Conservation (phyloP, 2,113 vertebrate genomes). For the Trichechus manatus region DNA sequence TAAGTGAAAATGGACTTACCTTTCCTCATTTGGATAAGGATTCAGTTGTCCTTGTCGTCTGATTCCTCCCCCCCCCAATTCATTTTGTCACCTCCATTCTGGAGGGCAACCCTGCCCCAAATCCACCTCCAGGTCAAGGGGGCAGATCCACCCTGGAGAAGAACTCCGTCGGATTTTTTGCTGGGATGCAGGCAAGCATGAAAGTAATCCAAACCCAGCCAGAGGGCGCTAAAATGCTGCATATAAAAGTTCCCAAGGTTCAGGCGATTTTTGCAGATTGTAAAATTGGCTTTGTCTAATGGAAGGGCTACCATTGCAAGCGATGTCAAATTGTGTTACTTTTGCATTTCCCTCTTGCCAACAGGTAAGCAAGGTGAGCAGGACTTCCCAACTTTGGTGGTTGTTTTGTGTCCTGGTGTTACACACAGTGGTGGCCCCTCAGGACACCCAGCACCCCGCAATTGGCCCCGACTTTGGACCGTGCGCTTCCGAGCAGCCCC, state of each 20-base stretch:
- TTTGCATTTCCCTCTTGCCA: slow-evolving; percentile 48
- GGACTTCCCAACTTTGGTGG: background rate
- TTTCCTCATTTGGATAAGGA: background rate
- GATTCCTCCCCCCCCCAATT: background rate
- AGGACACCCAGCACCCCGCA: background rate
- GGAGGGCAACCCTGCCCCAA: background rate
- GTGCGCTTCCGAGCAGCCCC: background rate
- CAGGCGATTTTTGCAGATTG: background rate
- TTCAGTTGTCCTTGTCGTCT: background rate
- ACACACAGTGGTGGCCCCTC: background rate
- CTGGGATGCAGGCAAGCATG: background rate
- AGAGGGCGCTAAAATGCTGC: slow-evolving; percentile 85
- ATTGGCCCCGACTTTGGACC: background rate
- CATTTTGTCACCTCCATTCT: background rate
- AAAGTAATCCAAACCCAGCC: background rate
- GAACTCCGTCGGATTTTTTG: background rate
- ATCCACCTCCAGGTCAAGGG: background rate
- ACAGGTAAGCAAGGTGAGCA: background rate
- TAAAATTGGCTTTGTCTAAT: slow-evolving; percentile 68
- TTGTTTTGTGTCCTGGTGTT: background rate
- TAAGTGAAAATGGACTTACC: slow-evolving; percentile 44
- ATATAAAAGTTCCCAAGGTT: slow-evolving; percentile 59
- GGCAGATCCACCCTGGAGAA: background rate
- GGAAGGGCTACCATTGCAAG: background rate
- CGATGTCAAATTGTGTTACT: background rate